Base-by-base conservation (phyloP, 2,113 vertebrate species). In the Pholis gunnellus region DNA sequence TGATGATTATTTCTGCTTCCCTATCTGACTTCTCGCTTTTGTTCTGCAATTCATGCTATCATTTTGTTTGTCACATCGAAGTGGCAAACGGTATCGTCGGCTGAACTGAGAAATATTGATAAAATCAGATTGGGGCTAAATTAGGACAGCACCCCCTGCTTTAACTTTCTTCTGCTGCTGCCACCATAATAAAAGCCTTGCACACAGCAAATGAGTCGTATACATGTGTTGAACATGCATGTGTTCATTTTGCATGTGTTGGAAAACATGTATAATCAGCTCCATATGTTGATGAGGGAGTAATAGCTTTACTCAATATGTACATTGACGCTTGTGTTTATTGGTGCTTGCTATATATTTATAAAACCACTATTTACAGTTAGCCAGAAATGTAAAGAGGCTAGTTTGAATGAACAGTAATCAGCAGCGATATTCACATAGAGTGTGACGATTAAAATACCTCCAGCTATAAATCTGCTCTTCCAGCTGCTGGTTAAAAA, bases 1-100 rank as follows among this genome's bases (percentile, higher is more conserved):
- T 74, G 60, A 71, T 84, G 52, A 79, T 84, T 86, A 75, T 87
- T 81, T 34, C 44, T 60, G 38, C 52, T 54, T 79, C 56, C 46
- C 22, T 44, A 72, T 80, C 63, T 71, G 20, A 50, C 11, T 57
- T 59, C 9, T 48, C 1, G 13, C 63, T 66, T 61, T 34, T 85
- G 27, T 72, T 69, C 34, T 18, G 18, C 34, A 69, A 56, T 52
- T 72, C 29, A 75, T 63, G 11, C 56, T 9, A 31, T 15, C 20
- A 25, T 11, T 25, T 60, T n/a, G 31, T 34, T 31, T 18, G 14
- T 44, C 48, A 46, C 38, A 54, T 8, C 9, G 9, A 52, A 50
- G 40, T 69, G 61, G 20, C 42, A 63, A 63, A 70, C 44, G 78
- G 22, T 63, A 31, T 31, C 38, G 9, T 57, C 1, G 25, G 66